Percentiles rank a stretch among this genome's conserved stretches.
Evolutionary conservation across 2,113 vertebrate species (phyloP).

Genomic region (Gulo gulo): DNA sequence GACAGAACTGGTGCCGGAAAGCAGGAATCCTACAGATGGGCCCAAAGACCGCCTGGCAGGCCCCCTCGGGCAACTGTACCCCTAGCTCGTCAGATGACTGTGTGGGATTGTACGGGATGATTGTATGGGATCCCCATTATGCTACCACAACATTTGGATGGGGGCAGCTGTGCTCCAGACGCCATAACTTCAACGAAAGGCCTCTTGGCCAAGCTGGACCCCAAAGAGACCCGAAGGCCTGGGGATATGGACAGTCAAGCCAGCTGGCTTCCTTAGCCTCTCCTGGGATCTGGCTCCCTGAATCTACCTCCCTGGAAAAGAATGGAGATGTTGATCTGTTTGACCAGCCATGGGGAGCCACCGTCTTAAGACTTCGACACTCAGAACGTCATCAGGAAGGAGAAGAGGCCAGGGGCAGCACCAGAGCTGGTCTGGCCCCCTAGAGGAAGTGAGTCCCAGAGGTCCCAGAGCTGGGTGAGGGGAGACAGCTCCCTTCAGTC

Average conservation of each 20-base stretch:
- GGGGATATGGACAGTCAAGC: neutral
- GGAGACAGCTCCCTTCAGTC: neutral
- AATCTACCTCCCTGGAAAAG: neutral
- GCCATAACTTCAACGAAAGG: neutral
- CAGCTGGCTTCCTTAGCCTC: neutral
- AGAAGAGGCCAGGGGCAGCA: neutral
- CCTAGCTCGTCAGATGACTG: neutral
- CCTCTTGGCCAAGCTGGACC: neutral
- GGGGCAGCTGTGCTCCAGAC: neutral
- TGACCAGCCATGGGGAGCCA: neutral
- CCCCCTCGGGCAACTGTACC: neutral
- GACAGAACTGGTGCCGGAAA: neutral
- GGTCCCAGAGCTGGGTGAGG: neutral
- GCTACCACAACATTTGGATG: neutral
- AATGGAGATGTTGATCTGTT: neutral
- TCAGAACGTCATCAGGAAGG: neutral
- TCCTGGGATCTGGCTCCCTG: neutral
- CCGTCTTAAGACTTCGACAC: neutral
- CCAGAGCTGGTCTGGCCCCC: fast-evolving
- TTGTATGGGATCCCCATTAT: neutral
- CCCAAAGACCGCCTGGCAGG: fast-evolving
- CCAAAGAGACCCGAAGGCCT: neutral
- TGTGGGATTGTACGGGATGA: no score
- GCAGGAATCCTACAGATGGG: neutral
- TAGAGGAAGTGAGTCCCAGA: neutral